Evolutionary conservation across 2,797 vertebrate genomes (phyloP).

Genomic region (Xiphophorus birchmanni): DNA sequence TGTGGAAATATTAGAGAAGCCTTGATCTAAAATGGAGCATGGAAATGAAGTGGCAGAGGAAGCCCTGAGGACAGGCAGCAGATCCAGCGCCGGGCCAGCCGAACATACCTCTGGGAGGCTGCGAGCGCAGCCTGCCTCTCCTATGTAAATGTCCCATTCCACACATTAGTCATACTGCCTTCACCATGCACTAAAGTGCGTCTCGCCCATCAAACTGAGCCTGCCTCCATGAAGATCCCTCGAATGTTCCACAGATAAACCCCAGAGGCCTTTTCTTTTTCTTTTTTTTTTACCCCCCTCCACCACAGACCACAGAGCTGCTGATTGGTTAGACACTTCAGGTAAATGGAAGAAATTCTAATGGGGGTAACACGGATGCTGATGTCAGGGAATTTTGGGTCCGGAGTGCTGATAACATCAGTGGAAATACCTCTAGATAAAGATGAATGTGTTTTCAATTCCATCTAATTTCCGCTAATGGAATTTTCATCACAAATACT

Average conservation of each 20-base stretch:
- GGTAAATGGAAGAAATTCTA: constrained; percentile 71
- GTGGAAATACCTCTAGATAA: constrained; percentile 34
- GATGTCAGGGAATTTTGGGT: constrained; percentile 65
- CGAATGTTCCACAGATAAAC: constrained; percentile 78
- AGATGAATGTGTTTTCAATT: constrained; percentile 24
- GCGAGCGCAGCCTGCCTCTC: constrained; percentile 73
- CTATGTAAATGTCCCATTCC: constrained; percentile 83
- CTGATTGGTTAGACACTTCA: constrained; percentile 74
- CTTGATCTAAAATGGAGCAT: constrained; percentile 84
- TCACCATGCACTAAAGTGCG: constrained; percentile 76
- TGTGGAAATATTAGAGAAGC: constrained; percentile 82
- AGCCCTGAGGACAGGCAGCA: constrained; percentile 80
- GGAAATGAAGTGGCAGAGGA: constrained; percentile 82
- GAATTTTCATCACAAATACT: constrained; percentile 17
- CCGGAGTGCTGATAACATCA: constrained; percentile 47
- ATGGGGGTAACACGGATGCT: constrained; percentile 63
- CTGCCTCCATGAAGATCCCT: constrained; percentile 76
- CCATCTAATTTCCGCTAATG: constrained; percentile 6
- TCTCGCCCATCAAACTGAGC: constrained; percentile 77
- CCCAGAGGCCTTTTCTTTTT: constrained; percentile 63
- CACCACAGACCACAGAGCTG: constrained; percentile 52
- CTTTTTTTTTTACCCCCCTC: constrained; percentile 22
- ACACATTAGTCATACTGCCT: constrained; percentile 81
- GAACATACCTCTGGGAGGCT: constrained; percentile 80
- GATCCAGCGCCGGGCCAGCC: constrained; percentile 72